Conservation (phyloP, 2,113 vertebrate genomes). For the Xiphophorus hellerii region DNA sequence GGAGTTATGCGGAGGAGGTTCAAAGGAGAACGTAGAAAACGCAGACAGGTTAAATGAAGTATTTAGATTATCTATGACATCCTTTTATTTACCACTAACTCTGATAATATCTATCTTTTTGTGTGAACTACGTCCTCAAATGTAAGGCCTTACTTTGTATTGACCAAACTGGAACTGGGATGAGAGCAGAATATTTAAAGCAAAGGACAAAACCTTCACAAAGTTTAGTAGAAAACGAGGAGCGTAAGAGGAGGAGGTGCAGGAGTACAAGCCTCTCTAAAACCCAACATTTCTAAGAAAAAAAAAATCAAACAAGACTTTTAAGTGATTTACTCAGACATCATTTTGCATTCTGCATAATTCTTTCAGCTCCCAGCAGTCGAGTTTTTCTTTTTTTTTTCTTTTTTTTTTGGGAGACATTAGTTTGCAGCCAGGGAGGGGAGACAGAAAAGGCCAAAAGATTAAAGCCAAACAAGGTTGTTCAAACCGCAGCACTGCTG, state of each 20-base stretch:
- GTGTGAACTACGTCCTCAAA: conserved; percentile 16
- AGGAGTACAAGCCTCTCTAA: conserved; percentile 25
- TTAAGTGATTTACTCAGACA: background rate
- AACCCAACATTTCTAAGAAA: background rate
- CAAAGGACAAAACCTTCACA: conserved; percentile 8
- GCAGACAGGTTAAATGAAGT: conserved; percentile 44
- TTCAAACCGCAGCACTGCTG: conserved; percentile 24
- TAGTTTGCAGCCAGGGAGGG: conserved; percentile 61
- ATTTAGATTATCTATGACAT: conserved; percentile 1
- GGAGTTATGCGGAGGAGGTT: conserved; percentile 27
- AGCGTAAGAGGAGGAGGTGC: conserved; percentile 10
- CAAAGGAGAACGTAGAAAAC: conserved; percentile 51
- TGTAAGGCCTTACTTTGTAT: background rate
- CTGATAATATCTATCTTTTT: background rate
- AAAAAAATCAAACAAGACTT: background rate
- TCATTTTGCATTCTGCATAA: background rate
- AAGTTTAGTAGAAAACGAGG: background rate
- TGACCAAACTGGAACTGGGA: conserved; percentile 3
- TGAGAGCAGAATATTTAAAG: background rate
- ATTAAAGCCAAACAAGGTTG: conserved; percentile 44
- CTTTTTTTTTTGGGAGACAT: conserved; percentile 30
- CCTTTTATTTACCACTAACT: background rate
- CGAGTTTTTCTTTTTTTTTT: background rate
- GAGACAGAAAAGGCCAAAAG: conserved; percentile 31
- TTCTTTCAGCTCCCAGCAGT: conserved; percentile 2